Evolutionary conservation across 2,113 vertebrate species (phyloP), one percentile per base, ranked within the genome.

Genomic region (Eudyptes chrysolophus): DNA sequence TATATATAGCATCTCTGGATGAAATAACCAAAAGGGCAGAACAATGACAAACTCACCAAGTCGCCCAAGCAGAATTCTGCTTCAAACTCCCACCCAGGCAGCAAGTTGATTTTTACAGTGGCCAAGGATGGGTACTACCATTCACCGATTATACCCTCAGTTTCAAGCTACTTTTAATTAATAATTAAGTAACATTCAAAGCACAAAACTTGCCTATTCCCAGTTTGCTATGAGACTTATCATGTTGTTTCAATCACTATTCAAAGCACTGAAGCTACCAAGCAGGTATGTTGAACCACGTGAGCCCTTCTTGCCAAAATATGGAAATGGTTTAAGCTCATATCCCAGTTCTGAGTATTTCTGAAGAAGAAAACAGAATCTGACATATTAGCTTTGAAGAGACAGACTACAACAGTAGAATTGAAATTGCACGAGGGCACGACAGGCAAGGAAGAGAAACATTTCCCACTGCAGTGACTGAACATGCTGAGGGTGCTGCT

Each of bases 1-100:
- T 75, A 81, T 68, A 75, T 48, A 81, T 57, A 89, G 54, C 18
- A 74, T 38, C 54, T 70, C 72, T 74, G 60, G 13, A 62, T 66
- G 61, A 89, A 95, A 84, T 26, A 87, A 75, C 55, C 74, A 62
- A 93, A 96, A 96, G 80, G 42, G 42, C 69, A 92, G 60, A 89
- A 84, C 64, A 89, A 70, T 10, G 10, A 89, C 76, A 77, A 89
- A 74, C 58, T 60, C 54, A 36, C 19, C 15, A 29, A 42, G 15
- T 5, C 4, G 3, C 49, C 66, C 81, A 65, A 18, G 4, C 29
- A 95, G 71, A 72, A 55, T 52, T 20, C 40, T 52, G 18, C 54
- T n/a, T 86, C 46, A 15, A 46, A 38, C 26, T 77, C 52, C 40
- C 16, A 69, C 18, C 29, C 16, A 4, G 27, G 58, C 52, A 62